Percentiles rank a stretch among this genome's conserved stretches.
These are phyloP conservation scores for Gymnothorax reevesii DNA, from an alignment of 2,797 vertebrate species.

Conservation along the genomic window DNA sequence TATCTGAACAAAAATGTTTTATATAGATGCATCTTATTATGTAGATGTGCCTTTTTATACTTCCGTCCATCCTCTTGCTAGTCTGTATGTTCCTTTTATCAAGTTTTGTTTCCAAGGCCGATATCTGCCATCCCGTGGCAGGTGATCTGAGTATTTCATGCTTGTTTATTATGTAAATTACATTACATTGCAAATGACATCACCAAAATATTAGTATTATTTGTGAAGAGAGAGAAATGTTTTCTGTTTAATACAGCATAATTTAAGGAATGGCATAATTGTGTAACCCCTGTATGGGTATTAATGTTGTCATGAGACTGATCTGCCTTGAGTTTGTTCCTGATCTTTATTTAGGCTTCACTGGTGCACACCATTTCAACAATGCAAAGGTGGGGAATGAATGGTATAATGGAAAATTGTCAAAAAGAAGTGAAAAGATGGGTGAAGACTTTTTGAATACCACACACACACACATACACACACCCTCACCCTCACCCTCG, in stretches of 20 bases:
- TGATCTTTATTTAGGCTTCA: background rate
- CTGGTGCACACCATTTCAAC: background rate
- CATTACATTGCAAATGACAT: background rate
- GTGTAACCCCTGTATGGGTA: too few species aligned
- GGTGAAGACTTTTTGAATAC: too few species aligned
- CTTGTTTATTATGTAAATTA: background rate
- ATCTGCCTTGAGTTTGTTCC: background rate
- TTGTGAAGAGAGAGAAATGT: background rate
- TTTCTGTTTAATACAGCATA: too few species aligned
- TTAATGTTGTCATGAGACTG: background rate
- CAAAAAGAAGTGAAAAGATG: background rate
- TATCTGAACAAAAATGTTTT: too few species aligned
- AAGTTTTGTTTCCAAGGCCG: too few species aligned
- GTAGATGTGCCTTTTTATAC: too few species aligned
- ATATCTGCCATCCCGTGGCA: too few species aligned
- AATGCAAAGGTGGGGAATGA: background rate
- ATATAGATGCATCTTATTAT: too few species aligned
- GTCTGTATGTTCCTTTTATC: too few species aligned
- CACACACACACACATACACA: too few species aligned
- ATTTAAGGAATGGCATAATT: too few species aligned
- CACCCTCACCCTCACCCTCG: background rate
- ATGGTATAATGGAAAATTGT: background rate
- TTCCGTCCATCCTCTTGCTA: too few species aligned
- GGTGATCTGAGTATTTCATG: background rate
- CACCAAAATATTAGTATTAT: background rate